phyloP scores from a whole-genome alignment of 2,113 vertebrate species.

The Zapus hudsonius region DNA sequence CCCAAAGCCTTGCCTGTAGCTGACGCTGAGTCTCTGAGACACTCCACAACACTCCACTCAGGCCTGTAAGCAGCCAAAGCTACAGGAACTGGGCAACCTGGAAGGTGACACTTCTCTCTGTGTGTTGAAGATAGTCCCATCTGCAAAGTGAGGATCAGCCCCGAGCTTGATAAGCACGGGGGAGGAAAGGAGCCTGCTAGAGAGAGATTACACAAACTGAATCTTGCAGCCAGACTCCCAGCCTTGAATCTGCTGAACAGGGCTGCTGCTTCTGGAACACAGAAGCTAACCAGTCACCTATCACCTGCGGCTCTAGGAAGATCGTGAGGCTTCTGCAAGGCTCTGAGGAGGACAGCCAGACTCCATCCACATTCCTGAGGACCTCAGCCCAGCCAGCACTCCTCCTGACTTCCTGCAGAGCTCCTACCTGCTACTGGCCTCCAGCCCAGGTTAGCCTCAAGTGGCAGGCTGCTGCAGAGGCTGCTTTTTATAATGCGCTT shows the following conservation, averaged over 20 bases:
- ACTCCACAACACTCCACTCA: neutral
- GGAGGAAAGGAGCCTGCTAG: constrained; percentile 14
- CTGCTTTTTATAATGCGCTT: constrained; percentile 64
- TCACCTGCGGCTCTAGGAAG: neutral
- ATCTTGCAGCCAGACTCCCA: neutral
- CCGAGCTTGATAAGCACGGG: constrained; percentile 46
- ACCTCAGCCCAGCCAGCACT: neutral
- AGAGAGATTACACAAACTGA: constrained; percentile 49
- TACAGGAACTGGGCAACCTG: neutral
- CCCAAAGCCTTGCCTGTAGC: neutral
- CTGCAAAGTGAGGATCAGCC: neutral
- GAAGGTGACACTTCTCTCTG: neutral
- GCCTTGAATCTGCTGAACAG: constrained; percentile 5
- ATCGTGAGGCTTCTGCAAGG: constrained; percentile 15
- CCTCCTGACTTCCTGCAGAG: neutral
- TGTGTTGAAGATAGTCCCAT: neutral
- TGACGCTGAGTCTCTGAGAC: neutral
- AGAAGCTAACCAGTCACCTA: neutral
- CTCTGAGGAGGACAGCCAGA: neutral
- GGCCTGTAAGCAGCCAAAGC: neutral
- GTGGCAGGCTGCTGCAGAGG: constrained; percentile 61
- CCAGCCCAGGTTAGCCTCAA: neutral
- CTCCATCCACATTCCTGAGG: neutral
- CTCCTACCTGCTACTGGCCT: neutral
- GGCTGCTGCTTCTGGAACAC: neutral